Base-by-base conservation (phyloP, 2,113 vertebrate genomes). In the Albula goreensis region DNA sequence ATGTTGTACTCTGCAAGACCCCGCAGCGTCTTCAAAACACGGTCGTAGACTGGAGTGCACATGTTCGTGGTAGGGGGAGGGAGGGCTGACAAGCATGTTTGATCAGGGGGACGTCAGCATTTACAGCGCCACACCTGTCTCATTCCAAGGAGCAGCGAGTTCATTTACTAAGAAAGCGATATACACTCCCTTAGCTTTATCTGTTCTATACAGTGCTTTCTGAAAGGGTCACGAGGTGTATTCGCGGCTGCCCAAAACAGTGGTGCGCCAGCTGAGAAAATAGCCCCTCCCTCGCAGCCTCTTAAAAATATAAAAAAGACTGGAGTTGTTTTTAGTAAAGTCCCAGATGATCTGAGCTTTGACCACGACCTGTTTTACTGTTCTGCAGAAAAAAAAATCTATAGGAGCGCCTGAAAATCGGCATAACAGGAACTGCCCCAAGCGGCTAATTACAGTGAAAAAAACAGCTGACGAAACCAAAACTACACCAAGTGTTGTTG, bases 401-500 rank as follows among this genome's bases (percentile, higher is more conserved):
- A 12, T 79, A 17, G 15, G 60, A 79, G 50, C 22, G 48, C 78
- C 41, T 79, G 78, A 1, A 82, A 81, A 82, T 56, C 53, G 52
- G 52, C 52, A 57, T 41, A 48, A 82, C 22, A 56, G 8, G 53
- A 48, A 56, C 53, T 82, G 50, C 78, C 78, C 41, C 48, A 13
- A 51, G 78, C 78, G 19, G 60, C 84, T 87, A 83, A 74, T 74
- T 74, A 31, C 70, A 11, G 70, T 6, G 53, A 56, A 56, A 56
- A 49, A 79, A 50, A 79, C 4, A 79, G 15, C 78, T 79, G 41
- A 15, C 77, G 13, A 78, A 78, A 78, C 78, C 78, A 49, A 79
- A 79, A 79, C 11, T 31, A 79, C 49, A 79, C 31, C 78, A 79
- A 79, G 78, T 48, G 78, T 79, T 79, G 31, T 19, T 79, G 31